These are phyloP conservation scores for Mirounga angustirostris DNA, from an alignment of 2,113 vertebrate genomes.

Conservation along the genomic window DNA sequence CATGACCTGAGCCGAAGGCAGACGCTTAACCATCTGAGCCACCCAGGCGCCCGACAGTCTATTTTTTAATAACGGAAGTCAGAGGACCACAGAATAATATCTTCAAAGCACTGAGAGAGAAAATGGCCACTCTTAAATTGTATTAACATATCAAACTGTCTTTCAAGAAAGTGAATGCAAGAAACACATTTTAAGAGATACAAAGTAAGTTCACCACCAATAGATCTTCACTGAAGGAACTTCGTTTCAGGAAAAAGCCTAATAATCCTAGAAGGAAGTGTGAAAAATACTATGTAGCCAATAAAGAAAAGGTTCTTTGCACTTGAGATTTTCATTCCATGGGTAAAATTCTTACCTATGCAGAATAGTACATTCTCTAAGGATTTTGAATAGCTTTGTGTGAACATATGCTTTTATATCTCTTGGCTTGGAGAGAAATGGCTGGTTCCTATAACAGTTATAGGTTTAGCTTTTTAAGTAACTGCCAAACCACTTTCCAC, in stretches of 20 bases:
- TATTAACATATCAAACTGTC: conserved; percentile 7
- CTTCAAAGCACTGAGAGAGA: neutral
- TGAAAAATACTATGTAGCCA: neutral
- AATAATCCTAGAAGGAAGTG: neutral
- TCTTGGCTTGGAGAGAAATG: neutral
- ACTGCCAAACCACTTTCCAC: neutral
- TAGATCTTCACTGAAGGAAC: neutral
- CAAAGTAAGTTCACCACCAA: neutral
- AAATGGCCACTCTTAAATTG: conserved; percentile 12
- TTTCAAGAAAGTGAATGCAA: conserved; percentile 30
- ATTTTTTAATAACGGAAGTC: conserved; percentile 27
- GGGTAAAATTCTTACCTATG: neutral
- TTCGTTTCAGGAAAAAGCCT: neutral
- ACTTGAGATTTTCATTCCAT: conserved; percentile 17
- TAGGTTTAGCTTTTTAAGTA: neutral
- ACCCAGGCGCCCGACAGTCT: neutral
- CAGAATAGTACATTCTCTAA: neutral
- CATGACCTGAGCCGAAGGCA: too few species aligned
- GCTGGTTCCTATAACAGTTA: neutral
- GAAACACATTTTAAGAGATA: neutral
- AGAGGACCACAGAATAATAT: neutral
- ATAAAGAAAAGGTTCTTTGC: conserved; percentile 14
- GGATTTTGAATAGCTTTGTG: neutral
- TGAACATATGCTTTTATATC: neutral
- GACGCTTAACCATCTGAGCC: too few species aligned